phyloP scores from a whole-genome alignment of 2,797 vertebrate genomes.

The Microchirus variegatus region DNA sequence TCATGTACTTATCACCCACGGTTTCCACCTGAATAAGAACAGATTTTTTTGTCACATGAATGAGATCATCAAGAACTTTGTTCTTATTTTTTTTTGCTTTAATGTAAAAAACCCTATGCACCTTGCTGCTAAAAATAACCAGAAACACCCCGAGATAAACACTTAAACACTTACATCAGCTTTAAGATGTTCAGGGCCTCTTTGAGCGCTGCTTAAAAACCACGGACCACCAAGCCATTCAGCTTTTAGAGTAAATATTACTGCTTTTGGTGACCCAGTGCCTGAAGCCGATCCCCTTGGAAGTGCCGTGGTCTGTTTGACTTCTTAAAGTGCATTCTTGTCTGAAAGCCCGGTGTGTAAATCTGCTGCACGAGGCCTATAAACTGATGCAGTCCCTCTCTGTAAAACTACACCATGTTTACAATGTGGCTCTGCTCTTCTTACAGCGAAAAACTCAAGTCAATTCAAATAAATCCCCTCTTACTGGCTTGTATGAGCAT shows the following conservation, averaged over 20 bases:
- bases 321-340: constrained; percentile 85
- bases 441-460: constrained; percentile 52
- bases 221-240: constrained; percentile 77
- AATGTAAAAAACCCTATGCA: constrained; percentile 13
- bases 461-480: constrained; percentile 47
- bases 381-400: constrained; percentile 61
- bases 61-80: neutral
- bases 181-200: constrained; percentile 64
- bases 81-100: constrained; percentile 17
- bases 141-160: constrained; percentile 70
- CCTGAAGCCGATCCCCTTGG: constrained; percentile 66
- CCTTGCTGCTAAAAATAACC: constrained; percentile 53
- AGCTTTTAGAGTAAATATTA: constrained; percentile 81
- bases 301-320: constrained; percentile 75
- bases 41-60: constrained; percentile 2
- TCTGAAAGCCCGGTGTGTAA: constrained; percentile 81
- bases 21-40: constrained; percentile 92
- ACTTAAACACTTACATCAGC: constrained; percentile 72
- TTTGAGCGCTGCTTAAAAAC: constrained; percentile 65
- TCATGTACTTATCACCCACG: constrained; percentile 99
- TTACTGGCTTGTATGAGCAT: constrained; percentile 23
- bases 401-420: constrained; percentile 66
- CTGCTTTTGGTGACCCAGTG: constrained; percentile 83
- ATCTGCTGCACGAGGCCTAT: constrained; percentile 70
- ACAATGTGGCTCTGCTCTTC: constrained; percentile 41